Evolutionary conservation across 2,888 invertebrate species (phyloP).

Genomic region (Caenorhabditis sinica): DNA sequence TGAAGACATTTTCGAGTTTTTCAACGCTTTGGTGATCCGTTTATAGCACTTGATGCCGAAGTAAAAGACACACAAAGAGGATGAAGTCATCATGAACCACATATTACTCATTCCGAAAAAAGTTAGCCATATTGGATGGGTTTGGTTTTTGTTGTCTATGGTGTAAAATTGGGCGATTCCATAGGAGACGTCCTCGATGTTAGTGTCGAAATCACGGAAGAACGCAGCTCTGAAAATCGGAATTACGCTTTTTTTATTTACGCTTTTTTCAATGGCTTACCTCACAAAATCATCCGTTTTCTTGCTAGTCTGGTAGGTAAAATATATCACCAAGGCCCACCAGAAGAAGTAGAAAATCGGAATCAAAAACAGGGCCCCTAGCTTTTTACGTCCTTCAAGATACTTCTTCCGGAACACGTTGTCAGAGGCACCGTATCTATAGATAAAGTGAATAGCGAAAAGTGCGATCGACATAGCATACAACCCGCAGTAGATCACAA

Average conservation of each 20-base stretch:
- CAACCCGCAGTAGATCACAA: neutral
- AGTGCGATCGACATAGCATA: neutral
- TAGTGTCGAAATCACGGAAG: too few species aligned
- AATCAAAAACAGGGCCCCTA: neutral
- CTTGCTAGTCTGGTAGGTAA: too few species aligned
- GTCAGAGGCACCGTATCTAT: slow-evolving; percentile 19
- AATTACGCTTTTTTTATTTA: too few species aligned
- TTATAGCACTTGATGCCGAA: slow-evolving; percentile 28
- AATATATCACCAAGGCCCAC: too few species aligned
- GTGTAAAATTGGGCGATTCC: too few species aligned
- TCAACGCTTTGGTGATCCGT: neutral
- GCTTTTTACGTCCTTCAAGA: neutral
- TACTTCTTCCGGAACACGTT: slow-evolving; percentile 1
- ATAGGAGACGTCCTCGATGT: too few species aligned
- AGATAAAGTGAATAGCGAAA: slow-evolving; percentile 37
- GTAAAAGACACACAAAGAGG: slow-evolving; percentile 11
- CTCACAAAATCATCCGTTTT: too few species aligned
- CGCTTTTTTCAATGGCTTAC: too few species aligned
- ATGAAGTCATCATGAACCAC: slow-evolving; percentile 18
- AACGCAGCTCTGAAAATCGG: too few species aligned
- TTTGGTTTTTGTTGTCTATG: too few species aligned
- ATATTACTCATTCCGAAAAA: neutral
- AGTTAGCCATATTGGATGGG: neutral
- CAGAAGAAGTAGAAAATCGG: too few species aligned
- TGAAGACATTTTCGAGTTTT: neutral